These are phyloP conservation scores for Coremacera marginata DNA, from an alignment of 2,888 invertebrate species.

Conservation along the genomic window DNA sequence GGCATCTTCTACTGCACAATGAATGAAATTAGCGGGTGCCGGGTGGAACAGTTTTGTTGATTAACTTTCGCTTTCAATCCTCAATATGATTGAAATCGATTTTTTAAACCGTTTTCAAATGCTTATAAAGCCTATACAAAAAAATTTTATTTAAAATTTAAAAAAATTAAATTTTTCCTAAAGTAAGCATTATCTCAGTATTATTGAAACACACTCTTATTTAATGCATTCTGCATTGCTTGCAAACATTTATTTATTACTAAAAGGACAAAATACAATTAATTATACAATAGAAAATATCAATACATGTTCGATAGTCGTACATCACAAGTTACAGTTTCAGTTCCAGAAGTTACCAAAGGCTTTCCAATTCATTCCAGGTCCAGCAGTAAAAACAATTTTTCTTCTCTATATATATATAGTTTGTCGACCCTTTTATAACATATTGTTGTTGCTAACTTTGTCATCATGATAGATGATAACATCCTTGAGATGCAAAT, in stretches of 20 bases:
- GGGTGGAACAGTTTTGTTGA: too few relatives aligned
- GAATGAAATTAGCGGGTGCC: too few relatives aligned
- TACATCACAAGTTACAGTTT: background rate
- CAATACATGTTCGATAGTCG: background rate
- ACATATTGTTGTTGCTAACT: conserved; percentile 19
- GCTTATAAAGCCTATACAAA: too few relatives aligned
- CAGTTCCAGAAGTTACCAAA: background rate
- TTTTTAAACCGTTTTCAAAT: too few relatives aligned
- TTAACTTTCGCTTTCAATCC: too few relatives aligned
- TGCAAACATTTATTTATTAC: conserved; percentile 40
- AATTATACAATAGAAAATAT: conserved; percentile 16
- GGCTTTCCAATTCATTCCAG: background rate
- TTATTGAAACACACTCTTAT: background rate
- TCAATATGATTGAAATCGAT: too few relatives aligned
- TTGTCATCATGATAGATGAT: conserved; percentile 57
- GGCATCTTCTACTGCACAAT: too few relatives aligned
- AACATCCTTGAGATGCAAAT: conserved; percentile 57
- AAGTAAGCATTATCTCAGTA: too few relatives aligned
- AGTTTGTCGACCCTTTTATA: too few relatives aligned
- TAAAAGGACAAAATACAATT: conserved; percentile 19
- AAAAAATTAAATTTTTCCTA: too few relatives aligned
- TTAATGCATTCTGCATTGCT: conserved; percentile 44
- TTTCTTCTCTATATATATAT: background rate
- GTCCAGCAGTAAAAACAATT: background rate
- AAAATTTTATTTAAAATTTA: too few relatives aligned